A percentile compares a stretch with the other conserved stretches of the same genome.
Evolutionary conservation across 2,888 invertebrate genomes (phyloP).

Genomic region (Tiphia femorata): DNA sequence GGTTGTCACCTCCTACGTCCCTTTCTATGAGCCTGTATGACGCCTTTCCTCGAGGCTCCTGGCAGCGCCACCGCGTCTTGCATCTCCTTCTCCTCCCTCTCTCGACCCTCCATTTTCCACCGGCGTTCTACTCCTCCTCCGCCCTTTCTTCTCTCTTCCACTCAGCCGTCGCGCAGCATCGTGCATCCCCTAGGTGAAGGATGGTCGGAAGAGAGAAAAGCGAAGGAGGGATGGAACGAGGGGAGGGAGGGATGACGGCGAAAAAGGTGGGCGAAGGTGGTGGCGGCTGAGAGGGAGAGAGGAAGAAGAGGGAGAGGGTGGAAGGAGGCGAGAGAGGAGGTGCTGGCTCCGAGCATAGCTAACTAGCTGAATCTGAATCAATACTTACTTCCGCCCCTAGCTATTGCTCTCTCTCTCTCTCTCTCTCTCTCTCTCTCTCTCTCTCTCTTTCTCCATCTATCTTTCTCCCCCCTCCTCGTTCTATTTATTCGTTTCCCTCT

Average conservation of each 20-base stretch:
- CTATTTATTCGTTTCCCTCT: constrained; percentile 4
- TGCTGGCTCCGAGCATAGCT: constrained; percentile 60
- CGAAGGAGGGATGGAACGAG: constrained; percentile 10
- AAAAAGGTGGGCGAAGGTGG: constrained; percentile 31
- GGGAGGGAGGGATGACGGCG: constrained; percentile 24
- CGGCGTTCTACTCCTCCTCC: constrained; percentile 19
- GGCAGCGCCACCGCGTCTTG: constrained; percentile 4
- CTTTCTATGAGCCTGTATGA: constrained; percentile 29
- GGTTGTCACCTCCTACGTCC: constrained; percentile 52
- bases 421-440: constrained; percentile 21
- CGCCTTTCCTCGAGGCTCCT: constrained; percentile 31
- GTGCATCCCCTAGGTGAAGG: constrained; percentile 22
- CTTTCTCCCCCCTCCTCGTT: background rate
- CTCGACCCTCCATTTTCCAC: constrained; percentile 15
- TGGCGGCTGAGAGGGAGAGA: constrained; percentile 10
- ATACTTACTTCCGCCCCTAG: constrained; percentile 60
- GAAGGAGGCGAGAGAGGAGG: constrained; percentile 32
- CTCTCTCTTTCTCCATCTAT: constrained; percentile 12
- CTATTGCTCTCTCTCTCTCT: constrained; percentile 38
- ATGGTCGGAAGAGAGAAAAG: constrained; percentile 8
- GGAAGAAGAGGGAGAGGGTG: no score
- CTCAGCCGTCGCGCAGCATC: no score
- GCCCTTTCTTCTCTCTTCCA: constrained; percentile 1
- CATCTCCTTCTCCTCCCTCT: constrained; percentile 12
- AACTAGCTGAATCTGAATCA: constrained; percentile 66